Base-by-base conservation (phyloP, 2,888 invertebrate genomes). In the Microplitis manilae region DNA sequence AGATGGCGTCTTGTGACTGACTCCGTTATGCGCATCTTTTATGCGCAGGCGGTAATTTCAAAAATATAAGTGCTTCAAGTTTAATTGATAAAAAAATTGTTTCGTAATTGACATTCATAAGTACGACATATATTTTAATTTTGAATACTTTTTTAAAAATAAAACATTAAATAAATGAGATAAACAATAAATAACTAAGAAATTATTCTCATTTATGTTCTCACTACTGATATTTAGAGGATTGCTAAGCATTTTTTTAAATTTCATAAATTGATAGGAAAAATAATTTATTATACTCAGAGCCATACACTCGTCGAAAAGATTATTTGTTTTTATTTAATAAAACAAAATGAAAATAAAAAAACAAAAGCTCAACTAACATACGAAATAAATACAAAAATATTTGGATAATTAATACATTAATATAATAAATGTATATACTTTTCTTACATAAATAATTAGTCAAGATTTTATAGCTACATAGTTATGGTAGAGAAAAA, bases 71-170 rank as follows among this genome's bases (percentile, higher is more conserved):
- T 30, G 30, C 30, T 20, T 20, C 20, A 30, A 4, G 4, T 30
- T 30, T 30, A 30, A 30, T 30, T 30, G 30, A 30, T 30, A 30
- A 30, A 30, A 30, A 30, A 30, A 30, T 30, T 30, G 30, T 30
- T 30, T 0, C 30, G 30, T 30, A 30, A 30, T 30, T 30, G 2
- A 30, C 2, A 30, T 30, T 30, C 30, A 30, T 30, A 30, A 30
- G 30, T 30, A 30, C 0, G 30, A 30, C 30, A 30, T 30, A 30
- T 30, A 30, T 30, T 30, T 30, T 1, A 1, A 30, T 4, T 30
- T 30, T 30, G 0, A 2, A 30, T 4, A 30, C 30, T 30, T 73
- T 75, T 75, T 76, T 72, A 79, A 50, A 50, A 13, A 50, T 50
- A 50, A 13, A 50, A 50, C 2, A 50, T 13, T 13, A 50, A 50